Base-by-base conservation (phyloP, 2,797 vertebrate species). In the Poliocrania exsul region DNA sequence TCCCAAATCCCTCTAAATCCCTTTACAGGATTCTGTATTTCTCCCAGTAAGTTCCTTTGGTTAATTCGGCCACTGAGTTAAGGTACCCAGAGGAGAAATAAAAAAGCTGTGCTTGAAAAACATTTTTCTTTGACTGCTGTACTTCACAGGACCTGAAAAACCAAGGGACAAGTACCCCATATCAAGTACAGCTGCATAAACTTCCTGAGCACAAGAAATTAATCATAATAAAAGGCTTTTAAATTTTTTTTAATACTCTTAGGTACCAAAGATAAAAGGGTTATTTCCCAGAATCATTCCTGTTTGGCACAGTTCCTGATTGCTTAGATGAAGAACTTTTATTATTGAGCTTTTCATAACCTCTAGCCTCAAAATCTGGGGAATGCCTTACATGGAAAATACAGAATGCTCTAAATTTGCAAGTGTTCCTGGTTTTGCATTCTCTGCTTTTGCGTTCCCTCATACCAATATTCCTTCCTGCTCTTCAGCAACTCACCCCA, bases 241-340 rank as follows among this genome's bases (percentile, higher is more conserved):
- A 61, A 61, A 3, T 19, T 60, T 91, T 90, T 90, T 86, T 71
- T 19, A 46, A 92, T 87, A 86, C 50, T 66, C 73, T 94, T 95
- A 96, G 96, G 86, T 94, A 97, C 58, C 79, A 86, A 87, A 96
- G 94, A 94, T 94, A 95, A 97, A 96, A 90, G 15, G 15, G 50
- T 88, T 96, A 56, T 96, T 96, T 96, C 94, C 92, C 93, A 95
- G 91, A 95, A 96, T 93, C 80, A 5, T 96, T 96, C 91, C 82
- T 95, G 88, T 95, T 95, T 96, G 93, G 95, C 93, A 87, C 0
- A 0, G 49, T 47, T 96, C 88, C 83, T 94, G 88, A 86, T 85
- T 81, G 72, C 90, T 93, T 88, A 81, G 75, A 86, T 58, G 84
- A 67, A 86, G 40, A 84, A 78, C 50, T 91, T 88, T 81, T 94